These are phyloP conservation scores for Clostera curtula DNA, from an alignment of 2,888 invertebrate species.

Conservation along the genomic window DNA sequence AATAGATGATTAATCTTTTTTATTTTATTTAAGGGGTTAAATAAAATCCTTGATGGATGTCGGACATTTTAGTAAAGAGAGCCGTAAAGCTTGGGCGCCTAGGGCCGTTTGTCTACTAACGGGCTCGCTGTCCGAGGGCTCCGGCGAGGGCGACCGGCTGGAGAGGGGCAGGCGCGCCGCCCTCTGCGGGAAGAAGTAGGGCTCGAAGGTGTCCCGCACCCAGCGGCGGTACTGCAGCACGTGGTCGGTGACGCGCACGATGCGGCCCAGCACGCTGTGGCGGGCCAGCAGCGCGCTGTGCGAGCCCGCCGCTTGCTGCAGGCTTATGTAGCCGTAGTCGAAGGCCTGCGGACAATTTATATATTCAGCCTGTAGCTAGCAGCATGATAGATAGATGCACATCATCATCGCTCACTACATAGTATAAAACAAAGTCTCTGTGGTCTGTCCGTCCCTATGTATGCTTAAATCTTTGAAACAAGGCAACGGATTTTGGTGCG, in stretches of 20 bases:
- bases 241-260: conserved; percentile 95
- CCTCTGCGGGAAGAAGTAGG: conserved; percentile 56
- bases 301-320: conserved; percentile 81
- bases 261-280: conserved; percentile 87
- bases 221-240: conserved; percentile 80
- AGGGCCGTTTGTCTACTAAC: conserved; percentile 18
- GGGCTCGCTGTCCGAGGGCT: conserved; percentile 32
- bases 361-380: too few relatives aligned
- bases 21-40: too few relatives aligned
- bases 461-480: too few relatives aligned
- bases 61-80: too few relatives aligned
- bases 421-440: too few relatives aligned
- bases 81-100: too few relatives aligned
- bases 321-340: conserved; percentile 93
- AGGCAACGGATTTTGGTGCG: too few relatives aligned
- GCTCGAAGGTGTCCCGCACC: conserved; percentile 64
- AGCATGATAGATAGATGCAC: too few relatives aligned
- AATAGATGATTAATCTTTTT: too few relatives aligned
- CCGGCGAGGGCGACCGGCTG: conserved; percentile 17
- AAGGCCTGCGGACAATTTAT: conserved; percentile 81
- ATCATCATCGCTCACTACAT: too few relatives aligned
- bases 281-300: conserved; percentile 54
- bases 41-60: too few relatives aligned
- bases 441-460: too few relatives aligned
- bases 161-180: conserved; percentile 14